Evolutionary conservation across 1,140 invertebrate species (phyloP).

Genomic region (Rhynchophorus ferrugineus): DNA sequence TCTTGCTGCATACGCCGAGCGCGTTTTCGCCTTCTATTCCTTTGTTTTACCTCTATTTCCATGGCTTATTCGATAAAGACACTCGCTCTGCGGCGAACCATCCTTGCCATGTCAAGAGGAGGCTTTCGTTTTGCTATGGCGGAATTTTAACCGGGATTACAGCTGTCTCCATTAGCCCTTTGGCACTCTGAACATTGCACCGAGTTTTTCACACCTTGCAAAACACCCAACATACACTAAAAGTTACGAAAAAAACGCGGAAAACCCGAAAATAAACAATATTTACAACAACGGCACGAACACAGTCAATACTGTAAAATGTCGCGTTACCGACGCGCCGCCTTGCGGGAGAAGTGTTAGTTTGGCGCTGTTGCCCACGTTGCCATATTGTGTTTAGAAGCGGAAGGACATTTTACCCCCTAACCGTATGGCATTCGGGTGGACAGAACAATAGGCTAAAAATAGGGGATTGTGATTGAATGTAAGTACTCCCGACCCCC

Average conservation of each 20-base stretch:
- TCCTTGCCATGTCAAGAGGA: conserved; percentile 29
- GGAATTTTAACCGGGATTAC: conserved; percentile 37
- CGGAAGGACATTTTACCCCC: conserved; percentile 2
- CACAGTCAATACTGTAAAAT: conserved; percentile 58
- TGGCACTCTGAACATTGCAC: conserved; percentile 43
- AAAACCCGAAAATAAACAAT: conserved; percentile 45
- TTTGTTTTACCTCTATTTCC: conserved; percentile 75
- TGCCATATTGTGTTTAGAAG: conserved; percentile 1
- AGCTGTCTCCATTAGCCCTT: conserved; percentile 31
- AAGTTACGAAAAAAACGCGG: conserved; percentile 29
- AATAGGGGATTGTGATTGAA: conserved; percentile 17
- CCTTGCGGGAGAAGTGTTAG: conserved; percentile 29
- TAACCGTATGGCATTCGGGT: conserved; percentile 4
- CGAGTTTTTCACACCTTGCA: conserved; percentile 28
- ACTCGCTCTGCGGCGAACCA: conserved; percentile 36
- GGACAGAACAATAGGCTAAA: conserved; percentile 18
- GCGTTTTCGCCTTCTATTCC: conserved; percentile 75
- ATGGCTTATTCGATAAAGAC: conserved; percentile 48
- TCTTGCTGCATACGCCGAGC: conserved; percentile 77
- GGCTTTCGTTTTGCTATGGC: conserved; percentile 39
- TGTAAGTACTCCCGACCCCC: conserved; percentile 18
- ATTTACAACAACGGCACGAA: conserved; percentile 48
- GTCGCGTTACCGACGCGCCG: conserved; percentile 35
- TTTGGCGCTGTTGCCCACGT: conserved; percentile 29
- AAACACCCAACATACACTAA: conserved; percentile 32